Conservation (phyloP, 2,888 invertebrate genomes). For the Acanthococcus lagerstroemiae region DNA sequence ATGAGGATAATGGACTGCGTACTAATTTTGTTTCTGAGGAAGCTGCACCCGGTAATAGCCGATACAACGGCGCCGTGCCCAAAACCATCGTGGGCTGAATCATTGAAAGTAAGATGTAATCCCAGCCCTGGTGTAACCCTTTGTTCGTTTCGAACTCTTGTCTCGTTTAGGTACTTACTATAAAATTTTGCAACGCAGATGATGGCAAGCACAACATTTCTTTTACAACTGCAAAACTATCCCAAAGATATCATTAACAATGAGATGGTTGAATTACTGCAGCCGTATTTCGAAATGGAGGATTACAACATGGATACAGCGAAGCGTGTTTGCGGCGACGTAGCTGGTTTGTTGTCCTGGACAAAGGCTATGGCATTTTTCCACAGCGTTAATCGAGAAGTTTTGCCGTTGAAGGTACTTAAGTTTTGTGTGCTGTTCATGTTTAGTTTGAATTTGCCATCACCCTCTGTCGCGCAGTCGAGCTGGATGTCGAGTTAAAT, state of each 20-base stretch:
- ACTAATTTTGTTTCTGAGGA: constrained; percentile 80
- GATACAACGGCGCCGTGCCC: constrained; percentile 75
- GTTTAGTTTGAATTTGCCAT: too few species aligned
- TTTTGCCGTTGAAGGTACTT: constrained; percentile 68
- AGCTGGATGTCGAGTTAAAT: too few species aligned
- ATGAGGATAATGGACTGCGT: constrained; percentile 98
- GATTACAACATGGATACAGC: constrained; percentile 97
- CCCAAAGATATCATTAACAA: constrained; percentile 94
- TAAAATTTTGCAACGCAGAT: constrained; percentile 53
- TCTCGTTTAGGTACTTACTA: not conserved
- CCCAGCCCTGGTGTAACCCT: too few species aligned
- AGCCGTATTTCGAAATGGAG: constrained; percentile 89
- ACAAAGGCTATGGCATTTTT: constrained; percentile 94
- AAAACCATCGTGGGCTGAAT: constrained; percentile 94
- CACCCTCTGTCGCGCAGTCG: too few species aligned
- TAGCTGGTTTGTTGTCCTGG: constrained; percentile 90
- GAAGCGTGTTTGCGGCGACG: constrained; percentile 89
- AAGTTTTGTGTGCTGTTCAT: too few species aligned
- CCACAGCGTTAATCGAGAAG: constrained; percentile 92
- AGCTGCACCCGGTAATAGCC: constrained; percentile 66
- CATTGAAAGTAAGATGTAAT: constrained; percentile 61
- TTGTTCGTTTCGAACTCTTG: not conserved
- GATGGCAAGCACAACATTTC: constrained; percentile 91
- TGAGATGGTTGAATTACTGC: constrained; percentile 87
- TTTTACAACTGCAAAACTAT: constrained; percentile 83